Base-by-base conservation (phyloP, 2,113 vertebrate species). In the Hepsetus odoe region DNA sequence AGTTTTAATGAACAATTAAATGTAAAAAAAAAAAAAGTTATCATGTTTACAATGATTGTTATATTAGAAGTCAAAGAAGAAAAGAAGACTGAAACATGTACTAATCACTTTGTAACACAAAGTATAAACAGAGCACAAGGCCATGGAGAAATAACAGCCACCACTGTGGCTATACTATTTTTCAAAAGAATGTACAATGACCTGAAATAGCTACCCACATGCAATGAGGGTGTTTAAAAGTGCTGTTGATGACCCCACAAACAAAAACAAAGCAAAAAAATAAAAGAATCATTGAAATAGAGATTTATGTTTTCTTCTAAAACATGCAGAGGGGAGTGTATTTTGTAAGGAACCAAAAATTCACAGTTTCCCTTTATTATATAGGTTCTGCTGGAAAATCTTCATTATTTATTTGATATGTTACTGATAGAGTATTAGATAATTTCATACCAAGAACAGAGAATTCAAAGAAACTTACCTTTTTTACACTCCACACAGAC, bases 341-440 rank as follows among this genome's bases (percentile, higher is more conserved):
- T 33, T 35, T 10, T 53, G 24, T n/a, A 22, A 33, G 38, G 14
- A n/a, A 35, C 14, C 16, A 35, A 62, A 28, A 35, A 28, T 20
- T 12, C 20, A 1, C 44, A 55, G 75, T 40, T 51, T 70, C 33
- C 26, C 9, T 49, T n/a, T n/a, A n/a, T n/a, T n/a, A n/a, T n/a
- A 55, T 44, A 66, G 10, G 46, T 67, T 76, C 64, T 35, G 26
- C 55, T 49, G 24, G 61, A 62, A 40, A 72, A 49, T 78, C 76
- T 78, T 78, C 76, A 78, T 78, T 72, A 62, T 24, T 51, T 56
- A 69, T 24, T n/a, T 69, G 32, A 76, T 66, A 70, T 16, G 26
- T 61, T 70, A 61, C 26, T 61, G 40, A 72, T 46, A 78, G 13
- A 9, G 80, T 76, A 61, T 22, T 72, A 24, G 49, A n/a, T 49